phyloP scores from a whole-genome alignment of 2,797 vertebrate species.

The Toxotes lorentzi region DNA sequence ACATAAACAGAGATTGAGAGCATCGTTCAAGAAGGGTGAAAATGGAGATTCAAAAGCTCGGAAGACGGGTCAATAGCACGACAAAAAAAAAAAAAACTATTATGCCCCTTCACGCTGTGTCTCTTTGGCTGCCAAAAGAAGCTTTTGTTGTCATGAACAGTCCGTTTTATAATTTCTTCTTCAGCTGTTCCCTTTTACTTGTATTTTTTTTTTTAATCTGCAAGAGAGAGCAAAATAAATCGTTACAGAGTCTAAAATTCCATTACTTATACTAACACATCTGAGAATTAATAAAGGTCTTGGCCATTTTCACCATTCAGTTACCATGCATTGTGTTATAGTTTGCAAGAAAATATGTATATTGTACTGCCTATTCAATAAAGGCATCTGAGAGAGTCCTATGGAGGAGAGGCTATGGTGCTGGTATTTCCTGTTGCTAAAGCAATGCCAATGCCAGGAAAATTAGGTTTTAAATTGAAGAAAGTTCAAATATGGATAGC shows the following conservation, averaged over 20 bases:
- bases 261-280: conserved; percentile 18
- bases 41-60: conserved; percentile 71
- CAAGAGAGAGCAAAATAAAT: conserved; percentile 6
- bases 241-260: conserved; percentile 7
- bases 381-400: conserved; percentile 8
- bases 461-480: conserved; percentile 39
- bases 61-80: conserved; percentile 47
- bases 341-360: conserved; percentile 10
- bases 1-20: conserved; percentile 68
- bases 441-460: conserved; percentile 36
- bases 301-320: conserved; percentile 3
- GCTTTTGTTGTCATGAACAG: conserved; percentile 15
- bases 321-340: conserved; percentile 10
- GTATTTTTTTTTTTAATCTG: conserved; percentile 6
- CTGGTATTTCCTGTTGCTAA: conserved; percentile 31
- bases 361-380: conserved; percentile 12
- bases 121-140: conserved; percentile 33
- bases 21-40: conserved; percentile 66
- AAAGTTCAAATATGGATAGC: conserved; percentile 47
- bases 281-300: conserved; percentile 28
- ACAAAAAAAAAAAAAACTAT: conserved; percentile 27
- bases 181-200: conserved; percentile 2
- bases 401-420: neutral
- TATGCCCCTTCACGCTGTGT: conserved; percentile 29
- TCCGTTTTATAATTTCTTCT: neutral